Evolutionary conservation across 1,140 invertebrate species (phyloP), one percentile per base, ranked within the genome.

Genomic region (Tachypleus tridentatus): DNA sequence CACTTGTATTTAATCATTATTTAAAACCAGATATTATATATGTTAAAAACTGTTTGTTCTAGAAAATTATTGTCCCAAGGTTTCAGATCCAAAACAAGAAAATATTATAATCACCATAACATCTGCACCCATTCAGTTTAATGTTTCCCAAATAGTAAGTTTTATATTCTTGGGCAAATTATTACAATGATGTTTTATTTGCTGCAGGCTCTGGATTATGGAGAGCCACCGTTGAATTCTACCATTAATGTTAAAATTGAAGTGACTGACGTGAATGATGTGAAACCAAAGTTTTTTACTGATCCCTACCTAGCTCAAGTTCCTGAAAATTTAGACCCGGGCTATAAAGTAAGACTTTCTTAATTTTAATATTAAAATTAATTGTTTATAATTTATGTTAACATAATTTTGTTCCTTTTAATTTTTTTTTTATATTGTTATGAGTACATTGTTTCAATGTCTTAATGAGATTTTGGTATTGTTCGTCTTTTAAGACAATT

Each of bases 211-310:
- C 64, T 68, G 60, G 91, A 94, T 75, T 84, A 85, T 71, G 87
- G 86, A 0, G 57, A 81, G 79, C 68, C 74, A 0, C 80, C 81
- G 9, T 74, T 88, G 65, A 87, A 80, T 66, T 83, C 83, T 68
- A 80, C 80, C 57, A 89, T 88, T 62, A 84, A 86, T 70, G 84
- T 93, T 0, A 86, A 88, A 68, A 82, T 93, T 2, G 85, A 89
- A 74, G 81, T 93, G 3, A 73, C 87, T 63, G 89, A 92, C 71
- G 80, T 89, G 0, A 92, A 91, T 60, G 76, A 77, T 64, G 75
- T 77, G 59, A 60, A 65, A 3, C 81, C 81, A 4, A 67, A 73
- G n/a, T 82, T 82, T 68, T 70, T 73, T 10, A 78, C 80, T 50
- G 69, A 75, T 62, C 73, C 77, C 0, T 75, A 75, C 60, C 64